These are phyloP conservation scores for Anolis apletophallus DNA, from an alignment of 2,797 vertebrate species.

Conservation along the genomic window DNA sequence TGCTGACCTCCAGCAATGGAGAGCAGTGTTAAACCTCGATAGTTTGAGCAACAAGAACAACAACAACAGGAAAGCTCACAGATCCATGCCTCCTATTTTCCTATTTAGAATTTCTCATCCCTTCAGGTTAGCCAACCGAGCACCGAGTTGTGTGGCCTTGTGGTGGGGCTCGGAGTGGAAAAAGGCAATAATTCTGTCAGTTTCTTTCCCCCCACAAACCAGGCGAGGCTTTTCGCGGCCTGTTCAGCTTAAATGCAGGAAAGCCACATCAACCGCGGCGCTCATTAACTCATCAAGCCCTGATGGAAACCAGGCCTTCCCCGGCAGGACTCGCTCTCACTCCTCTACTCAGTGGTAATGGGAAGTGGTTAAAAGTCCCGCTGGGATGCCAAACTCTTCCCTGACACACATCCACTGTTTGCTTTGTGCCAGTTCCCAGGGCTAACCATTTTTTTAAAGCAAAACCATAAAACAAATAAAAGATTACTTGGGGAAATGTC, in stretches of 20 bases:
- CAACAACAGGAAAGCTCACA: not conserved
- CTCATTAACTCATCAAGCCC: slow-evolving; percentile 66
- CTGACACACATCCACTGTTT: slow-evolving; percentile 54
- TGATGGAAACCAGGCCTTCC: slow-evolving; percentile 60
- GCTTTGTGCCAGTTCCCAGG: slow-evolving; percentile 54
- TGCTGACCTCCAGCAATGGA: too few species aligned
- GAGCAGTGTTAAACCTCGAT: too few species aligned
- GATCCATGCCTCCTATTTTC: not conserved
- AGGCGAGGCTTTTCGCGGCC: slow-evolving; percentile 29
- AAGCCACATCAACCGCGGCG: slow-evolving; percentile 64
- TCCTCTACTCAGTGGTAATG: slow-evolving; percentile 12
- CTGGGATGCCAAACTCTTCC: slow-evolving; percentile 41
- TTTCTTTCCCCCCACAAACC: slow-evolving; percentile 54
- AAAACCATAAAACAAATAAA: slow-evolving; percentile 53
- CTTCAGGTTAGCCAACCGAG: slow-evolving; percentile 35
- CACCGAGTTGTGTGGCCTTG: slow-evolving; percentile 37
- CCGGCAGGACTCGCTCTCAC: not conserved
- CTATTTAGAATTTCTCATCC: slow-evolving; percentile 33
- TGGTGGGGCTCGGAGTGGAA: slow-evolving; percentile 36
- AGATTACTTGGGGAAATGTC: slow-evolving; percentile 57
- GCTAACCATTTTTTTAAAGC: slow-evolving; percentile 56
- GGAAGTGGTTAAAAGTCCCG: slow-evolving; percentile 48
- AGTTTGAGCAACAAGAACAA: too few species aligned
- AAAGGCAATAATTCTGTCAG: slow-evolving; percentile 57
- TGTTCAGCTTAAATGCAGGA: slow-evolving; percentile 67